phyloP scores from a whole-genome alignment of 1,140 invertebrate genomes.

The silkworm (Bombyx mori) region ASM3026992v2 NC_085115.1:6881501-6882000 shows the following conservation, averaged over 20 bases:
- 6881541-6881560: too few relatives aligned
- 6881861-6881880: conserved; percentile 39
- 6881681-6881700: too few relatives aligned
- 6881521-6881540: too few relatives aligned
- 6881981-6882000: too few relatives aligned
- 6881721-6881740: conserved; percentile 10
- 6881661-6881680: too few relatives aligned
- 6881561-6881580: too few relatives aligned
- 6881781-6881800: conserved; percentile 45
- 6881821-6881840: conserved; percentile 39
- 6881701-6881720: too few relatives aligned
- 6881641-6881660: too few relatives aligned
- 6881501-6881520: too few relatives aligned
- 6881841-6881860: conserved; percentile 33
- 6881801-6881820: conserved; percentile 38
- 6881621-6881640: too few relatives aligned
- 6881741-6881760: conserved; percentile 23
- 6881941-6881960: neutral
- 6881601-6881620: too few relatives aligned
- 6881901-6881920: conserved; percentile 27
- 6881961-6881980: neutral
- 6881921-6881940: conserved; percentile 20
- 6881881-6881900: conserved; percentile 49
- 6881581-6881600: too few relatives aligned
- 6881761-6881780: conserved; percentile 30